Conservation (phyloP, 2,888 invertebrate species). For the Fragum whitleyi region DNA sequence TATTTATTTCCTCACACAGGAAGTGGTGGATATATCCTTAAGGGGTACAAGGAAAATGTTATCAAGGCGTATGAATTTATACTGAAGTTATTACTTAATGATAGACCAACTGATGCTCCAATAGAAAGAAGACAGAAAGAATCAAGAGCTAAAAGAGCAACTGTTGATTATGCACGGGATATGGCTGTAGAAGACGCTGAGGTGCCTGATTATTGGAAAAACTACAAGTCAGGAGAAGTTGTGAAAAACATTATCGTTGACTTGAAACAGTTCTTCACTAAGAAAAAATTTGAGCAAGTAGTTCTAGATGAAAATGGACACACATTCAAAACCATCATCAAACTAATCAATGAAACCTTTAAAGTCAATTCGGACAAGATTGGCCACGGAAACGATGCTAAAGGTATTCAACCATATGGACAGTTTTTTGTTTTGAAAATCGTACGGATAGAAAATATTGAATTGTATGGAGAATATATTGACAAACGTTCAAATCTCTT, state of each 20-base stretch:
- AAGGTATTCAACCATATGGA: slow-evolving; percentile 42
- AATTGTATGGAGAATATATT: slow-evolving; percentile 67
- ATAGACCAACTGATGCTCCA: background rate
- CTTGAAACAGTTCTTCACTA: background rate
- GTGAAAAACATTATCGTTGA: slow-evolving; percentile 11
- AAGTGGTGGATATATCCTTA: slow-evolving; percentile 23
- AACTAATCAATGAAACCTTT: slow-evolving; percentile 61
- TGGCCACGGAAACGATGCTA: slow-evolving; percentile 74
- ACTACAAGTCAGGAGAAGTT: slow-evolving; percentile 32
- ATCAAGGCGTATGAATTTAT: slow-evolving; percentile 24
- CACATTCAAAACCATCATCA: slow-evolving; percentile 57
- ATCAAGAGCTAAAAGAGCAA: slow-evolving; percentile 35
- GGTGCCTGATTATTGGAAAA: slow-evolving; percentile 52
- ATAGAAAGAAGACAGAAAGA: background rate
- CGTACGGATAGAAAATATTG: slow-evolving; percentile 72
- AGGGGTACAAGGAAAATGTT: slow-evolving; percentile 42
- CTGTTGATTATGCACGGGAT: slow-evolving; percentile 48
- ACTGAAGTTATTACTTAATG: slow-evolving; percentile 32
- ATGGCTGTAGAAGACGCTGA: slow-evolving; percentile 47
- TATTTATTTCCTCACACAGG: slow-evolving; percentile 3
- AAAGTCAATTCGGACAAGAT: slow-evolving; percentile 51
- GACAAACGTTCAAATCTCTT: slow-evolving; percentile 57
- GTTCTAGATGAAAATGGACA: slow-evolving; percentile 13
- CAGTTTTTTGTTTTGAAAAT: slow-evolving; percentile 65
- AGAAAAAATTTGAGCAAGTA: slow-evolving; percentile 36